Conservation (phyloP, 2,113 vertebrate genomes). For the Corvus cornix region DNA sequence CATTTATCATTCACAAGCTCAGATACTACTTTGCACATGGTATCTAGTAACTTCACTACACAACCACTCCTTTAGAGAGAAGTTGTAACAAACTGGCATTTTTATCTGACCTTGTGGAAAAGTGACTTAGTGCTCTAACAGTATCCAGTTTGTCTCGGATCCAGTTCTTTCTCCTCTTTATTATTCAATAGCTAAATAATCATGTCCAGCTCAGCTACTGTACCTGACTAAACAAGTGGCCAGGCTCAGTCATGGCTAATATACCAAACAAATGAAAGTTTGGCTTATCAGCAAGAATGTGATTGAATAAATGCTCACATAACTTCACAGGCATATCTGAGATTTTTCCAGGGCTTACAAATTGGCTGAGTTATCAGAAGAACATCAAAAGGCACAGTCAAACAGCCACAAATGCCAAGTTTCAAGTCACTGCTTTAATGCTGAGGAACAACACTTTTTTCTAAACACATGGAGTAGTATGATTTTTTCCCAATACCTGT, state of each 20-base stretch:
- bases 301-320: conserved; percentile 24
- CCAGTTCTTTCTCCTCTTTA: background rate
- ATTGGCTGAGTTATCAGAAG: conserved; percentile 33
- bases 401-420: background rate
- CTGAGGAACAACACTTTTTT: background rate
- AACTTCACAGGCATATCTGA: conserved; percentile 56
- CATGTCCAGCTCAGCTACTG: background rate
- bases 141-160: background rate
- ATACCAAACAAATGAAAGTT: conserved; percentile 8
- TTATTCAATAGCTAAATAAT: background rate
- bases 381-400: conserved; percentile 40
- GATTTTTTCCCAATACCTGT: background rate
- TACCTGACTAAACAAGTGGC: conserved; percentile 30
- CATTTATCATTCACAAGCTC: background rate
- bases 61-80: background rate
- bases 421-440: conserved; percentile 14
- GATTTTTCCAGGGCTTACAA: conserved; percentile 43
- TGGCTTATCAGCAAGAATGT: conserved; percentile 46
- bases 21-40: background rate
- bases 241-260: background rate
- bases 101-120: background rate
- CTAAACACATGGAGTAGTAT: fast-evolving
- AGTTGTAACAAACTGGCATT: background rate
- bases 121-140: background rate
- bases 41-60: background rate